Evolutionary conservation across 2,113 vertebrate species (phyloP).

Genomic region (Myotis brandtii): DNA sequence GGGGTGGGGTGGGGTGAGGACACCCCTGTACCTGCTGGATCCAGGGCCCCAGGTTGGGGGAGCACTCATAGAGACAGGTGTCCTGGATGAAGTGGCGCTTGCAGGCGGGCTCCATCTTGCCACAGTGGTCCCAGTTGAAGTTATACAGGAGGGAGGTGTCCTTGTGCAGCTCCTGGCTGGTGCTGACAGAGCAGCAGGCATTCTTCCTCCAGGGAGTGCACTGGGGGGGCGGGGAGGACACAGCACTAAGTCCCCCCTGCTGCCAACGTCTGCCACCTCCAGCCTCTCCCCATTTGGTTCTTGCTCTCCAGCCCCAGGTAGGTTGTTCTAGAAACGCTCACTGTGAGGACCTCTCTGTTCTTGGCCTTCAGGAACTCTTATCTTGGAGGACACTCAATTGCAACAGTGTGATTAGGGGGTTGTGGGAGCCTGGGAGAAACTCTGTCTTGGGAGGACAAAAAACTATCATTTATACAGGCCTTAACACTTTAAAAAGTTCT

Average conservation of each 20-base stretch:
- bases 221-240: slow-evolving; percentile 75
- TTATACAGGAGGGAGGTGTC: slow-evolving; percentile 93
- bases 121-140: slow-evolving; percentile 97
- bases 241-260: not conserved
- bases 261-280: not conserved
- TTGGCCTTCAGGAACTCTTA: not conserved
- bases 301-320: not conserved
- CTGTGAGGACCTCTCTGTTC: not conserved
- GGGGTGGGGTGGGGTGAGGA: not conserved
- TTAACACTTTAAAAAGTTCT: not conserved
- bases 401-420: not conserved
- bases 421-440: not conserved
- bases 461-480: not conserved
- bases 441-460: not conserved
- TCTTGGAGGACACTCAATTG: not conserved
- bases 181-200: slow-evolving; percentile 91
- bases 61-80: slow-evolving; percentile 96
- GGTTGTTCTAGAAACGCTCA: not conserved
- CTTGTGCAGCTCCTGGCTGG: slow-evolving; percentile 87
- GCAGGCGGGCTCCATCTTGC: slow-evolving; percentile 87
- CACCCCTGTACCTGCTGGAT: slow-evolving; percentile 85
- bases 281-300: not conserved
- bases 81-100: slow-evolving; percentile 96
- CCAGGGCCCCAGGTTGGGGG: slow-evolving; percentile 96
- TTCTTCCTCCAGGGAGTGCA: slow-evolving; percentile 92